These are phyloP conservation scores for Ophioninae sp. DNA, from an alignment of 2,888 invertebrate genomes.

Conservation along the genomic window DNA sequence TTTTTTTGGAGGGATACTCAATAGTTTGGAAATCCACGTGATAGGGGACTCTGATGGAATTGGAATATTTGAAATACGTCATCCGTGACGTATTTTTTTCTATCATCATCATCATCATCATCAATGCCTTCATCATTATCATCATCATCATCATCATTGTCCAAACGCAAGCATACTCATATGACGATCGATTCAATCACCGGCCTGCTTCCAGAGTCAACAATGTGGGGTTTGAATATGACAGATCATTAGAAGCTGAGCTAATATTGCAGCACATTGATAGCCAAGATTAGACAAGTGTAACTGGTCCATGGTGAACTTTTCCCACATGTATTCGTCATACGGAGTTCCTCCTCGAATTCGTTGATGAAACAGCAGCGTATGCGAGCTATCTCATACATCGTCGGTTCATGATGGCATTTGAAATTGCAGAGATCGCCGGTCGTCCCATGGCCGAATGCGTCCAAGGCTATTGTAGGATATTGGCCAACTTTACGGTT, in stretches of 20 bases:
- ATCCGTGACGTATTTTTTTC: too few relatives aligned
- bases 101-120: too few relatives aligned
- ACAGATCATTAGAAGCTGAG: background rate
- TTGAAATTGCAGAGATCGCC: conserved; percentile 49
- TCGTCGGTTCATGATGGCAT: conserved; percentile 37
- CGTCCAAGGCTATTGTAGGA: conserved; percentile 46
- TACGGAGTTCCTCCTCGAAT: conserved; percentile 23
- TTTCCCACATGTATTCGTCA: background rate
- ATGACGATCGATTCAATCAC: background rate
- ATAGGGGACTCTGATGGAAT: background rate
- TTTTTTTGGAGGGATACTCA: background rate
- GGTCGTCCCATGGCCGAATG: conserved; percentile 44
- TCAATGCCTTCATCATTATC: too few relatives aligned
- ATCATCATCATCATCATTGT: background rate
- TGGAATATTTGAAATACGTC: background rate
- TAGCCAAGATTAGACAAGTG: background rate
- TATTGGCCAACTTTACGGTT: conserved; percentile 65
- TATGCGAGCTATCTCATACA: conserved; percentile 25
- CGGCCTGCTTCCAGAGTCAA: too few relatives aligned
- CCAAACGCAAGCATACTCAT: background rate
- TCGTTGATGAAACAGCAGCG: conserved; percentile 27
- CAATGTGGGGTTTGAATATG: too few relatives aligned
- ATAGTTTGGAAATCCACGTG: background rate
- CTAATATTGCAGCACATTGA: background rate
- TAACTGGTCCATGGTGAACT: conserved; percentile 3